A percentile compares a stretch with the other conserved stretches of the same genome.
Evolutionary conservation across 2,113 vertebrate genomes (phyloP).

Genomic region (Cavia porcellus): DNA sequence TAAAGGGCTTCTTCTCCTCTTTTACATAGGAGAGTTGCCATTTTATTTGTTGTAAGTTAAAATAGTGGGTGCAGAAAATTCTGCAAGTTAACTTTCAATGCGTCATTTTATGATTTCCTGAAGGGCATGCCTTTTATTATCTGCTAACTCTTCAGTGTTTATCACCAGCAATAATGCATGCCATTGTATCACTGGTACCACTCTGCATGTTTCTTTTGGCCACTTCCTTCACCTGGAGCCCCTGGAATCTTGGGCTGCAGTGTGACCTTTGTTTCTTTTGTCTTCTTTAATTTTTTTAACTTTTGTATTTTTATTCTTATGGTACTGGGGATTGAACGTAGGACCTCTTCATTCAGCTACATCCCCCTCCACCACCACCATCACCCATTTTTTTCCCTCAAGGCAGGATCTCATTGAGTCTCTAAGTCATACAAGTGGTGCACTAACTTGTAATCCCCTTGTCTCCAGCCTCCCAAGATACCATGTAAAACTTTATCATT

Average conservation of each 20-base stretch:
- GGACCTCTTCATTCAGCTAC: not conserved
- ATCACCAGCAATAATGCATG: not conserved
- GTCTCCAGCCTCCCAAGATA: not conserved
- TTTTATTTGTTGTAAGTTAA: not conserved
- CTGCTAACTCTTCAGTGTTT: rapidly evolving
- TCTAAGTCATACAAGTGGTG: not conserved
- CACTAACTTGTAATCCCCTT: not conserved
- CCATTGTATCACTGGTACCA: not conserved
- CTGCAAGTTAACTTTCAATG: not conserved
- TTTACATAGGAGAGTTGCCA: not conserved
- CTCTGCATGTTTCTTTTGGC: not conserved
- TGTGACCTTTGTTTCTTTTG: not conserved
- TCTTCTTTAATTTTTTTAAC: not conserved
- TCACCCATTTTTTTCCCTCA: not conserved
- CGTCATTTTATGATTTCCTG: not conserved
- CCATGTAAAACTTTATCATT: not conserved
- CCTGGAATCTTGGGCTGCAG: not conserved
- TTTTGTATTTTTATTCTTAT: not conserved
- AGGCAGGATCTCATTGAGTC: not conserved
- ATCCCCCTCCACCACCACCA: not conserved
- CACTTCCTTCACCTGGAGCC: not conserved
- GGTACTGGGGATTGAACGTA: not conserved
- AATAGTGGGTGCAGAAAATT: not conserved
- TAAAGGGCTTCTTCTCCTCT: not conserved
- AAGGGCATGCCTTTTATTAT: not conserved